phyloP scores from a whole-genome alignment of 2,888 invertebrate genomes.

The Erynnis tages region DNA sequence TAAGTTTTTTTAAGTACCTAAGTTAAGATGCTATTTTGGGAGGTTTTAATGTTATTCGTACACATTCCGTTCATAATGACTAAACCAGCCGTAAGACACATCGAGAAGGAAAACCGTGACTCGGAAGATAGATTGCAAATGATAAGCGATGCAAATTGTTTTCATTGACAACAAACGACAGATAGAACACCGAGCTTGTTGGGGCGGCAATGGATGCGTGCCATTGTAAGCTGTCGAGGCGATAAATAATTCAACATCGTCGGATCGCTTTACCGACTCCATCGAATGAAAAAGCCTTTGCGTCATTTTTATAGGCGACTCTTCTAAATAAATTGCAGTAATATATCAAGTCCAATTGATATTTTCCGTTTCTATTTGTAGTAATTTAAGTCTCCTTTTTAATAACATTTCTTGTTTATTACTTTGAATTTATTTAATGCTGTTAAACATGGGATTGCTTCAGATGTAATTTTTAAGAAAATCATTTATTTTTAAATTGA shows the following conservation, averaged over 20 bases:
- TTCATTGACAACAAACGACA: constrained; percentile 19
- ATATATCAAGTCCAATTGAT: not conserved
- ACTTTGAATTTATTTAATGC: no score
- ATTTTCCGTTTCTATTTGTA: not conserved
- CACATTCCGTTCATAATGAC: no score
- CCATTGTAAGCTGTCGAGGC: constrained; percentile 11
- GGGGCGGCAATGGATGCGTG: constrained; percentile 18
- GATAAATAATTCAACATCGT: constrained; percentile 21
- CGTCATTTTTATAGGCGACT: not conserved
- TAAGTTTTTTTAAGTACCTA: no score
- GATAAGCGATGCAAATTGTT: constrained; percentile 9
- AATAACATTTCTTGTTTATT: no score
- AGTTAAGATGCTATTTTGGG: no score
- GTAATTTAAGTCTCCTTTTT: not conserved
- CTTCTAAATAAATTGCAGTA: constrained; percentile 1
- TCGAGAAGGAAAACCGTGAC: not conserved
- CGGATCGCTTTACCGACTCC: constrained; percentile 7
- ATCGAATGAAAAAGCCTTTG: not conserved
- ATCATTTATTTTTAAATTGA: no score
- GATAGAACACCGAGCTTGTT: constrained; percentile 4
- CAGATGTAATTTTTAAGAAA: no score
- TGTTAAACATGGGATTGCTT: no score
- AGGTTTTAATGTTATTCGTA: no score
- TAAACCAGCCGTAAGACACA: no score
- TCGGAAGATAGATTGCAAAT: constrained; percentile 1